Conservation (phyloP, 2,888 invertebrate genomes). For the Papilio protenor region DNA sequence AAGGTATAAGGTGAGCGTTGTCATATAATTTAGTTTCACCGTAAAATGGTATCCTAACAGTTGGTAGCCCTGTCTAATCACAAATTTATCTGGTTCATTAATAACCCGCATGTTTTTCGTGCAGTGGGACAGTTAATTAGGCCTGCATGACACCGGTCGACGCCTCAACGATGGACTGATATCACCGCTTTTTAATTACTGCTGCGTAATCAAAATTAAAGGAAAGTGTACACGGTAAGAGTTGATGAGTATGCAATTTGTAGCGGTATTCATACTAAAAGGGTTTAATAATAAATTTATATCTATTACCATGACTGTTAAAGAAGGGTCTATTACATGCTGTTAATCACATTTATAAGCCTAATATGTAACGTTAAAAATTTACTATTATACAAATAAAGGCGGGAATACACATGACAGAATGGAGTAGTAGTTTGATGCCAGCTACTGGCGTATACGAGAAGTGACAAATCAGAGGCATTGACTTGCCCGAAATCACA, state of each 20-base stretch:
- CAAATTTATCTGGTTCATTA: constrained; percentile 34
- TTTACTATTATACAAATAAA: no score
- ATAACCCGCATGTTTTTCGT: constrained; percentile 35
- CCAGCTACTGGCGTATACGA: no score
- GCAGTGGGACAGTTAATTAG: constrained; percentile 41
- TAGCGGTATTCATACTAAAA: neutral
- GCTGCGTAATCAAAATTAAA: constrained; percentile 5
- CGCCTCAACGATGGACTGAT: constrained; percentile 33
- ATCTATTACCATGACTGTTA: no score
- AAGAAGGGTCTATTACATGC: no score
- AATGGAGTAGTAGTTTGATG: no score
- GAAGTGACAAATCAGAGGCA: no score
- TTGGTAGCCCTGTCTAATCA: constrained; percentile 35
- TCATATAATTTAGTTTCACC: neutral
- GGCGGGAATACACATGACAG: no score
- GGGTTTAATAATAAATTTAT: no score
- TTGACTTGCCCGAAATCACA: no score
- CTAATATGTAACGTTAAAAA: no score
- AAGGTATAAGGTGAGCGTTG: neutral
- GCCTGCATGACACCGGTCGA: constrained; percentile 21
- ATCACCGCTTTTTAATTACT: constrained; percentile 37
- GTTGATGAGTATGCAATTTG: neutral
- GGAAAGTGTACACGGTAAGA: neutral
- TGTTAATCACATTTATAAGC: no score
- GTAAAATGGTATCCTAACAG: neutral